These are phyloP conservation scores for Belonocnema kinseyi DNA, from an alignment of 1,140 invertebrate genomes.

Conservation along the genomic window DNA sequence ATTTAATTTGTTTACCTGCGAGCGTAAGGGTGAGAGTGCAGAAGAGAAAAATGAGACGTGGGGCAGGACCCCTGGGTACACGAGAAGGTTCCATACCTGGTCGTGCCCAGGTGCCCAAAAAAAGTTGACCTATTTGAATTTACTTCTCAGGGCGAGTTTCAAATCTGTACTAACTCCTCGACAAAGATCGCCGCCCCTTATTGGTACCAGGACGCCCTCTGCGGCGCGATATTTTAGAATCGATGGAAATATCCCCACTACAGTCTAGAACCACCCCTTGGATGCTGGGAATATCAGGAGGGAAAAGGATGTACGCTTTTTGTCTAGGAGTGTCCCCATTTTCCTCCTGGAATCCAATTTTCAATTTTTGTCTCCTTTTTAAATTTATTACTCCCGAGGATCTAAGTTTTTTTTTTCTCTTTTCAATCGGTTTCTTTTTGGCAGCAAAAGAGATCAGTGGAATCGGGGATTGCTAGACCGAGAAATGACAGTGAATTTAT, in stretches of 20 bases:
- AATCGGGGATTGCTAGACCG: too few species aligned
- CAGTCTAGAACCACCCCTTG: not conserved
- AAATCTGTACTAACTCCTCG: slow-evolving; percentile 33
- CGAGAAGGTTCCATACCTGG: slow-evolving; percentile 63
- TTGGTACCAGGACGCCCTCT: slow-evolving; percentile 53
- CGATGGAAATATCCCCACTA: slow-evolving; percentile 5
- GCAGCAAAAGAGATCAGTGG: too few species aligned
- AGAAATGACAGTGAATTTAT: too few species aligned
- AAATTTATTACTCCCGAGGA: too few species aligned
- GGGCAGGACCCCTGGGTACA: slow-evolving; percentile 65
- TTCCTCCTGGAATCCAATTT: not conserved
- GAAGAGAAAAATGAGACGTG: slow-evolving; percentile 65
- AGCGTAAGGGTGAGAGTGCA: slow-evolving; percentile 64
- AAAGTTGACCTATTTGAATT: slow-evolving; percentile 16
- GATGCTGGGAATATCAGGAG: not conserved
- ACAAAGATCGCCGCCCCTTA: slow-evolving; percentile 46
- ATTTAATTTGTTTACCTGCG: slow-evolving; percentile 59
- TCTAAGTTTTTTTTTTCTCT: not conserved
- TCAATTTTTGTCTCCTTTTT: too few species aligned
- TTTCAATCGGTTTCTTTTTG: not conserved
- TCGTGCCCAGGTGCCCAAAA: slow-evolving; percentile 54
- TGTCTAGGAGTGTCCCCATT: not conserved
- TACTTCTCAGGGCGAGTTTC: slow-evolving; percentile 11
- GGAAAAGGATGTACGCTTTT: not conserved
- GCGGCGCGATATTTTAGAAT: slow-evolving; percentile 33